Evolutionary conservation across 2,113 vertebrate genomes (phyloP).

Genomic region (Crocuta crocuta): DNA sequence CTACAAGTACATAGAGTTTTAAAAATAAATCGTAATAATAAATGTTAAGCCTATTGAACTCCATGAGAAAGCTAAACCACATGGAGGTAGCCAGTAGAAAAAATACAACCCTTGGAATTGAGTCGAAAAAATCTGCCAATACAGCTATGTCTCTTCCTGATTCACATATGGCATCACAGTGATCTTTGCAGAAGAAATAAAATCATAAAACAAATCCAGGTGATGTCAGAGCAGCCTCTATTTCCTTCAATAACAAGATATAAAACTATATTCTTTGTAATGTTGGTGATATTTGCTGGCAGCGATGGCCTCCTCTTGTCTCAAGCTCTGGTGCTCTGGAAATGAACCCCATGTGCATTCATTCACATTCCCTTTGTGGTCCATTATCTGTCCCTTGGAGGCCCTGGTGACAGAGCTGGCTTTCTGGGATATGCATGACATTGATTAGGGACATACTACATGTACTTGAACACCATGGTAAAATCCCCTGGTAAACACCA

Average conservation of each 20-base stretch:
- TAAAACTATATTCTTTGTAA: background rate
- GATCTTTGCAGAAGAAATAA: conserved; percentile 73
- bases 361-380: conserved; percentile 73
- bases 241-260: background rate
- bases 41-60: conserved; percentile 51
- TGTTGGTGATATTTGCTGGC: background rate
- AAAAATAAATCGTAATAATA: conserved; percentile 66
- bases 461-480: conserved; percentile 50
- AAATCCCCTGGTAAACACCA: background rate
- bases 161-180: background rate
- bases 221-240: conserved; percentile 6
- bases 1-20: conserved; percentile 1
- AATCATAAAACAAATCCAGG: conserved; percentile 60
- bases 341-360: conserved; percentile 54
- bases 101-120: background rate
- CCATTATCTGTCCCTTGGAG: conserved; percentile 59
- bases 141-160: background rate
- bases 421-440: conserved; percentile 60
- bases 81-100: conserved; percentile 2
- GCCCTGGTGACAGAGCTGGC: conserved; percentile 68
- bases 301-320: conserved; percentile 46
- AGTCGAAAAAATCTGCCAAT: background rate
- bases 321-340: conserved; percentile 42
- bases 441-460: conserved; percentile 74
- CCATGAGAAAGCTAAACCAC: background rate